phyloP scores from a whole-genome alignment of 1,140 invertebrate species.

The Hestina assimilis region DNA sequence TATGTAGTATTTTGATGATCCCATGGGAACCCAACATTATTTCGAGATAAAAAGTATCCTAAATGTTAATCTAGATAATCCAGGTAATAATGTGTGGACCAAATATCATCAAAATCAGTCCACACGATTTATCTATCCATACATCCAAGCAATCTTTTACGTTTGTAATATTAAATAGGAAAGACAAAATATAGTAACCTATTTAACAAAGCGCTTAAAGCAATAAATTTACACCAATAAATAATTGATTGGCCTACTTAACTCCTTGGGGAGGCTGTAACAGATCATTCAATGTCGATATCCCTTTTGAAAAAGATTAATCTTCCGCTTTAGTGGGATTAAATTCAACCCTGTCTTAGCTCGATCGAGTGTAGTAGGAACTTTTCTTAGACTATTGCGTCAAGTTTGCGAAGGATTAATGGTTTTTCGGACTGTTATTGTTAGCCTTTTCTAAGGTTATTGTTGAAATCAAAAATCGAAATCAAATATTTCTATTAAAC shows the following conservation, averaged over 20 bases:
- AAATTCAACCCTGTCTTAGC: slow-evolving; percentile 8
- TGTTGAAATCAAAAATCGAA: too few species aligned
- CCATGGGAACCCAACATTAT: too few species aligned
- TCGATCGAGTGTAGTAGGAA: slow-evolving; percentile 14
- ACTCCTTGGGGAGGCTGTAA: background rate
- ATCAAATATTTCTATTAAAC: too few species aligned
- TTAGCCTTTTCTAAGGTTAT: too few species aligned
- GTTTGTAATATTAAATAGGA: too few species aligned
- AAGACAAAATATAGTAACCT: too few species aligned
- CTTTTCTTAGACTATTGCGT: background rate
- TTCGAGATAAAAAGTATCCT: too few species aligned
- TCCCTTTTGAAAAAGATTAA: slow-evolving; percentile 12
- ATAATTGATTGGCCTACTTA: background rate
- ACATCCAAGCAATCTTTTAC: too few species aligned
- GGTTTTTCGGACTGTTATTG: background rate
- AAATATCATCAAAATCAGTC: background rate
- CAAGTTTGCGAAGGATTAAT: background rate
- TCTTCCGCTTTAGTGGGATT: slow-evolving; percentile 11
- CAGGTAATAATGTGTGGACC: too few species aligned
- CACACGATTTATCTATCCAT: too few species aligned
- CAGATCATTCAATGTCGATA: slow-evolving; percentile 6
- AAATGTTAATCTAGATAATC: too few species aligned
- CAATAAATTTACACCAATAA: background rate
- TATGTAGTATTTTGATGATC: too few species aligned
- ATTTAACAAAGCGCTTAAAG: background rate